Evolutionary conservation across 2,113 vertebrate genomes (phyloP).

Genomic region (Hyperopisus bebe): DNA sequence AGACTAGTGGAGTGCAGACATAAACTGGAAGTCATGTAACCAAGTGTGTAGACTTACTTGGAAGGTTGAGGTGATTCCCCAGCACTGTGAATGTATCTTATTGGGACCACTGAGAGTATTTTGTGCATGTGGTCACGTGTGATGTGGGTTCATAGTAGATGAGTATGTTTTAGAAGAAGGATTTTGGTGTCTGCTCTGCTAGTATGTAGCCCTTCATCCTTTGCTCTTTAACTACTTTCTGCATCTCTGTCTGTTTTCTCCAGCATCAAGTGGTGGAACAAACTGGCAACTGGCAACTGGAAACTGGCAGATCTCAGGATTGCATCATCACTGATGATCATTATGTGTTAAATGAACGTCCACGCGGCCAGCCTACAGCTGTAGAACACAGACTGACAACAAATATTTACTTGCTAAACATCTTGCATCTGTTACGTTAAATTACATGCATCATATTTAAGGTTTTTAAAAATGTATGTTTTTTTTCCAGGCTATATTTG

Average conservation of each 20-base stretch:
- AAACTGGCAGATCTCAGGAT: not conserved
- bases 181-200: not conserved
- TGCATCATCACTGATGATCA: not conserved
- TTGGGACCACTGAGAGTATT: not conserved
- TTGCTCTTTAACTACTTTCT: not conserved
- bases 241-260: not conserved
- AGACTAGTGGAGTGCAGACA: not conserved
- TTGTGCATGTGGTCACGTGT: not conserved
- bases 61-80: not conserved
- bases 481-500: not conserved
- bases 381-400: not conserved
- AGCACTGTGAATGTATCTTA: not conserved
- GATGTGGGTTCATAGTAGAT: not conserved
- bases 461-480: not conserved
- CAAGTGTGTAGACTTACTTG: not conserved
- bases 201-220: not conserved
- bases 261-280: not conserved
- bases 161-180: not conserved
- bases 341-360: not conserved
- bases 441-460: not conserved
- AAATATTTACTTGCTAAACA: not conserved
- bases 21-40: not conserved
- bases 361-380: not conserved
- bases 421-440: not conserved
- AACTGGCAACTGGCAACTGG: too few species aligned